Conservation (phyloP, 2,888 invertebrate species). For the Amblyjoppa fuscipennis region DNA sequence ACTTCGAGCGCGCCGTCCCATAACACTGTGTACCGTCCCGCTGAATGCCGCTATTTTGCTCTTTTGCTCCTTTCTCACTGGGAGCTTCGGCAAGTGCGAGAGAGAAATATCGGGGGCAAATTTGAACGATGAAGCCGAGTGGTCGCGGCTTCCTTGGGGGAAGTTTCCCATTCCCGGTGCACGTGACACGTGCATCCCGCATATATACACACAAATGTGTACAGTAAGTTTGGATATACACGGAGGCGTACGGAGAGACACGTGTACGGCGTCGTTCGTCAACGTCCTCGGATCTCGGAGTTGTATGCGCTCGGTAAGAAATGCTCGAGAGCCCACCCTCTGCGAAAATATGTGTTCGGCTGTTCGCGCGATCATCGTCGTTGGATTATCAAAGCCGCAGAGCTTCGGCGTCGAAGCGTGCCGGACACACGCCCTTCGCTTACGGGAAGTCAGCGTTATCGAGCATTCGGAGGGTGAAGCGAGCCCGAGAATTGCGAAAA, state of each 20-base stretch:
- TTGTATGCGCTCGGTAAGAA: constrained; percentile 25
- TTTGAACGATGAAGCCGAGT: constrained; percentile 51
- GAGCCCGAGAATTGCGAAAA: constrained; percentile 8
- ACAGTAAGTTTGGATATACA: constrained; percentile 17
- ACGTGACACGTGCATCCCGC: constrained; percentile 72
- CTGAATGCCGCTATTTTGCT: constrained; percentile 48
- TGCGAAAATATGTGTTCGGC: constrained; percentile 45
- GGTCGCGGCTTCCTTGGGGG: constrained; percentile 54
- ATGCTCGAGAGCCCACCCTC: not conserved
- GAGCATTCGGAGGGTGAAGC: not conserved
- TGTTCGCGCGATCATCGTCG: constrained; percentile 44
- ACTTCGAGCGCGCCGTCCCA: constrained; percentile 64
- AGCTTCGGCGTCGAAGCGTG: constrained; percentile 45
- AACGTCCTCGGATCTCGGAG: constrained; percentile 53
- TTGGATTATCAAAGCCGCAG: constrained; percentile 42
- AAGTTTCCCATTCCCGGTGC: constrained; percentile 57
- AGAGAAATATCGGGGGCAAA: constrained; percentile 50
- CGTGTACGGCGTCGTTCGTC: constrained; percentile 69
- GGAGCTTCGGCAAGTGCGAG: constrained; percentile 55
- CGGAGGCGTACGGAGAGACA: constrained; percentile 67
- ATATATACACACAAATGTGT: not conserved
- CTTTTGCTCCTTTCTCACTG: constrained; percentile 45
- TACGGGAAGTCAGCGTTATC: not conserved
- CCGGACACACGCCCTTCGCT: constrained; percentile 46
- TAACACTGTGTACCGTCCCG: constrained; percentile 65